A percentile compares a stretch with the other conserved stretches of the same genome.
phyloP scores from a whole-genome alignment of 2,888 invertebrate genomes.

The Auanema freiburgensis region DNA sequence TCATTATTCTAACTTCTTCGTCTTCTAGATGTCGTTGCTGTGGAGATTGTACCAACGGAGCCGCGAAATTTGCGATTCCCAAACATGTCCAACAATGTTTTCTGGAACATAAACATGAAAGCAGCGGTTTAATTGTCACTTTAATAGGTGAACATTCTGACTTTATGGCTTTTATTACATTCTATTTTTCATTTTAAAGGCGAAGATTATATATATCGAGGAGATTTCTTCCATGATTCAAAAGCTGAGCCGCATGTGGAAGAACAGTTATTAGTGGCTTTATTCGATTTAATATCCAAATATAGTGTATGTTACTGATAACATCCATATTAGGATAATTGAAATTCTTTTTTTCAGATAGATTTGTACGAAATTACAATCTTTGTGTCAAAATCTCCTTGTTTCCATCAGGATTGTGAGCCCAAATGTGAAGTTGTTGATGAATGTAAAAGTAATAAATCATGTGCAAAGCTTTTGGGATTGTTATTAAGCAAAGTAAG shows the following conservation, averaged over 20 bases:
- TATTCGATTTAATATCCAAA: constrained; percentile 64
- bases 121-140: constrained; percentile 63
- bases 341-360: constrained; percentile 37
- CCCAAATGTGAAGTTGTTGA: constrained; percentile 64
- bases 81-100: constrained; percentile 64
- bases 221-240: constrained; percentile 64
- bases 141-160: constrained; percentile 47
- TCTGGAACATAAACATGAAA: constrained; percentile 63
- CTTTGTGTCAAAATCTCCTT: constrained; percentile 64
- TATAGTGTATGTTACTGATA: constrained; percentile 48
- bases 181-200: constrained; percentile 27
- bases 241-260: constrained; percentile 64
- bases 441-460: constrained; percentile 63
- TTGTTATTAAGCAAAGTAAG: constrained; percentile 57
- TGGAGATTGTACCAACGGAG: constrained; percentile 64
- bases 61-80: constrained; percentile 63
- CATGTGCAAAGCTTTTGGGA: constrained; percentile 63
- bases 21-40: constrained; percentile 58
- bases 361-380: constrained; percentile 64
- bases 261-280: constrained; percentile 63
- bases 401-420: constrained; percentile 65
- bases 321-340: constrained; percentile 1
- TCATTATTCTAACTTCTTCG: too few species aligned
- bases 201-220: constrained; percentile 63
- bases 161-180: neutral